Base-by-base conservation (phyloP, 1,140 invertebrate genomes). In the Drosophila chauvacae region DNA sequence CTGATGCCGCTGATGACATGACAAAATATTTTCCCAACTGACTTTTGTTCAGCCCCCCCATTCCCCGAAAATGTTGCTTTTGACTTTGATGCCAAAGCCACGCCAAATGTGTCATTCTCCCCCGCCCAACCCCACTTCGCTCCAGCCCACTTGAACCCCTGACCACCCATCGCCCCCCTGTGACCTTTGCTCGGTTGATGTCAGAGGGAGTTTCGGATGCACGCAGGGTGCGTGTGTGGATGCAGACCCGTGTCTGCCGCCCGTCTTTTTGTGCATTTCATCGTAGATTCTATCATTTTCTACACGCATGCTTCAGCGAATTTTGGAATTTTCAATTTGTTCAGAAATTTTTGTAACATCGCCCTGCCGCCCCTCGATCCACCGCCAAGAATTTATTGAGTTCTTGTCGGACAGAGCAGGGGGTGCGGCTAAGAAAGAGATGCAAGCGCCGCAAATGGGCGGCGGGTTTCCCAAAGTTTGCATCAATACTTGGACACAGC, bases 281-380 rank as follows among this genome's bases (percentile, higher is more conserved):
- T 88, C 80, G 81, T 85, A 74, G 85, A 88, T 90, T 90, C 77
- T 88, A 88, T 88, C 85, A 88, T 88, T 88, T 88, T 81, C 81
- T 85, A 81, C 81, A 85, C 77, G 74, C 78, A 88, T 85, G 85
- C 81, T 76, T 81, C 85, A 85, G 85, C 85, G 71, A 88, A 79
- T 88, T 88, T 90, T 79, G 85, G 85, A 88, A 88, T 88, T 88
- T 88, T 88, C 85, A 88, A 88, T 88, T 88, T 88, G 85, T 85
- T 88, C 85, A 81, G 86, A 84, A 79, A 88, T 88, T 88, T 88
- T 88, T 84, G 84, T 62, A 87, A 59, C 57, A 51, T 30, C 53
- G 51, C 26, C 37, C 62, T 20, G 13, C n/a, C 11, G 18, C 37
- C 44, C 30, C 37, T 9, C 65, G 11, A 33, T 35, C 58, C 61